Conservation (phyloP, 2,888 invertebrate species). For the Lasioglossum villosulum region DNA sequence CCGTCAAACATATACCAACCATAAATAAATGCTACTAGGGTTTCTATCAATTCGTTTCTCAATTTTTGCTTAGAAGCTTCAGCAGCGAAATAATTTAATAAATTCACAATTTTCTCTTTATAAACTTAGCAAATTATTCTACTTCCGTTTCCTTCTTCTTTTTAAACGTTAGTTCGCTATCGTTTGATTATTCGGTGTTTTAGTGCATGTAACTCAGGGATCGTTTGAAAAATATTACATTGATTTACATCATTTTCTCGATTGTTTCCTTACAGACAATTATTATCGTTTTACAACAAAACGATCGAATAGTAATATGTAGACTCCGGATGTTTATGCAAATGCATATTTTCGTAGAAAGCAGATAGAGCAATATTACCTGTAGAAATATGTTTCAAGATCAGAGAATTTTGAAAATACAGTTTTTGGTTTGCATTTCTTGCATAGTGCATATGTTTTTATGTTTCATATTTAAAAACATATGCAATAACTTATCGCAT, state of each 20-base stretch:
- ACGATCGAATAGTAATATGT: constrained; percentile 13
- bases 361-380: too few relatives aligned
- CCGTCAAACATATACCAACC: too few relatives aligned
- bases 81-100: constrained; percentile 13
- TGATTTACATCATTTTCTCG: neutral
- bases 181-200: neutral
- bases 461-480: too few relatives aligned
- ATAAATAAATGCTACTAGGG: too few relatives aligned
- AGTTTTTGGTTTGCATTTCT: too few relatives aligned
- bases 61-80: constrained; percentile 19
- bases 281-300: constrained; percentile 12
- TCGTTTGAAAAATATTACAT: constrained; percentile 30
- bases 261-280: neutral
- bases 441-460: too few relatives aligned
- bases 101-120: neutral
- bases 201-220: neutral
- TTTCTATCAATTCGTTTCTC: neutral
- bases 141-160: neutral
- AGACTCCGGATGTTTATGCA: too few relatives aligned
- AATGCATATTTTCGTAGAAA: too few relatives aligned
- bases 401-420: too few relatives aligned
- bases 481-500: too few relatives aligned
- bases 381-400: too few relatives aligned
- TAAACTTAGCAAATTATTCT: constrained; percentile 15
- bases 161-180: constrained; percentile 1